A percentile compares a stretch with the other conserved stretches of the same genome.
Evolutionary conservation across 2,113 vertebrate genomes (phyloP).

Genomic region (Corythornis cristatus): DNA sequence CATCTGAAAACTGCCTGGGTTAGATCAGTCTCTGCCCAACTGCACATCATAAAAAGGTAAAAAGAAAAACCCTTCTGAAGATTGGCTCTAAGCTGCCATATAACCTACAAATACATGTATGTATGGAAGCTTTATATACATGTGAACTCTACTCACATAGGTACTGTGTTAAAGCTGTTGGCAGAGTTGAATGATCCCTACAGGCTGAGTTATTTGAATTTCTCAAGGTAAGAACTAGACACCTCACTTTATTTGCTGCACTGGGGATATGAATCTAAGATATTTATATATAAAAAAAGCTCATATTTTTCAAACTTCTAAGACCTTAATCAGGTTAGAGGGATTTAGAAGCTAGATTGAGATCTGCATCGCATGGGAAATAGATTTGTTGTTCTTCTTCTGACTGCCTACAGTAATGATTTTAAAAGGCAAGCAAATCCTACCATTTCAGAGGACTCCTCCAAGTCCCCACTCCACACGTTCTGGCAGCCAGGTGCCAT

Average conservation of each 20-base stretch:
- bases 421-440: conserved; percentile 10
- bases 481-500: not conserved
- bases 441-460: not conserved
- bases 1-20: not conserved
- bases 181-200: not conserved
- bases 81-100: not conserved
- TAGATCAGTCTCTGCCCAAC: not conserved
- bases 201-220: not conserved
- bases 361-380: not conserved
- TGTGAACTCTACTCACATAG: not conserved
- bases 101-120: not conserved
- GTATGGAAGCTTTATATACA: not conserved
- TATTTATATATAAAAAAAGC: not conserved
- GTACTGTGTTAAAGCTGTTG: not conserved
- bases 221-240: not conserved
- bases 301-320: not conserved
- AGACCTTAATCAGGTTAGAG: conserved; percentile 31
- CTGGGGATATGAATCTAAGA: not conserved
- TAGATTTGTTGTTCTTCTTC: not conserved
- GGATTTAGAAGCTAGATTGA: conserved; percentile 32
- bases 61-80: not conserved
- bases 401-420: not conserved
- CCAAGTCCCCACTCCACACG: not conserved
- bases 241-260: not conserved
- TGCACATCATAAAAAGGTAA: not conserved